Percentiles rank a stretch among this genome's conserved stretches.
These are phyloP conservation scores for Drosophila ezoana DNA, from an alignment of 2,888 invertebrate genomes.

Conservation along the genomic window DNA sequence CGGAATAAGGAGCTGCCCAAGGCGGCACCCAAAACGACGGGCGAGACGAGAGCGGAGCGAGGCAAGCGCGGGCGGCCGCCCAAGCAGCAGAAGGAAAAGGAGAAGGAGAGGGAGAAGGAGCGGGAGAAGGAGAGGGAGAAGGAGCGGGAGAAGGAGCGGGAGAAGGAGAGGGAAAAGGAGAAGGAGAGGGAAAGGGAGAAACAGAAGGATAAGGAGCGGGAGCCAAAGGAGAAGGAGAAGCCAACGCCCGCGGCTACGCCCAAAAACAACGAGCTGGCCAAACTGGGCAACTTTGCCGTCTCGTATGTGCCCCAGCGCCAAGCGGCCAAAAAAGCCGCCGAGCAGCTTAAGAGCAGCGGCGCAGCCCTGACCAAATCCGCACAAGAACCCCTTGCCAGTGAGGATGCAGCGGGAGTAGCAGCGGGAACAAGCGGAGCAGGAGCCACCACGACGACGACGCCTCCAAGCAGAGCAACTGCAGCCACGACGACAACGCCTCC, in stretches of 20 bases:
- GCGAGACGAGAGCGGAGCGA: conserved; percentile 69
- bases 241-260: conserved; percentile 5
- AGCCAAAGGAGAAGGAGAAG: conserved; percentile 7
- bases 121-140: background rate
- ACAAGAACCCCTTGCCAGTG: conserved; percentile 40
- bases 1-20: conserved; percentile 66
- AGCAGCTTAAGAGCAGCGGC: conserved; percentile 94
- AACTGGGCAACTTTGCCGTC: conserved; percentile 87
- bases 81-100: conserved; percentile 68
- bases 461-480: conserved; percentile 11
- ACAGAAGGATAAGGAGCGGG: background rate
- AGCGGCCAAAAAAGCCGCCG: conserved; percentile 96
- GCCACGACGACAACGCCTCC: conserved; percentile 29
- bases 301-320: conserved; percentile 95
- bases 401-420: conserved; percentile 16
- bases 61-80: conserved; percentile 84
- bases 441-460: conserved; percentile 30
- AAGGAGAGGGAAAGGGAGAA: conserved; percentile 16
- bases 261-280: conserved; percentile 81
- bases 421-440: conserved; percentile 18
- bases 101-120: conserved; percentile 74
- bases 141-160: background rate
- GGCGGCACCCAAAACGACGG: conserved; percentile 55
- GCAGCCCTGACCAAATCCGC: conserved; percentile 86
- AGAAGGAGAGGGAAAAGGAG: background rate